Base-by-base conservation (phyloP, 1,140 invertebrate species). In the Contarinia nasturtii region DNA sequence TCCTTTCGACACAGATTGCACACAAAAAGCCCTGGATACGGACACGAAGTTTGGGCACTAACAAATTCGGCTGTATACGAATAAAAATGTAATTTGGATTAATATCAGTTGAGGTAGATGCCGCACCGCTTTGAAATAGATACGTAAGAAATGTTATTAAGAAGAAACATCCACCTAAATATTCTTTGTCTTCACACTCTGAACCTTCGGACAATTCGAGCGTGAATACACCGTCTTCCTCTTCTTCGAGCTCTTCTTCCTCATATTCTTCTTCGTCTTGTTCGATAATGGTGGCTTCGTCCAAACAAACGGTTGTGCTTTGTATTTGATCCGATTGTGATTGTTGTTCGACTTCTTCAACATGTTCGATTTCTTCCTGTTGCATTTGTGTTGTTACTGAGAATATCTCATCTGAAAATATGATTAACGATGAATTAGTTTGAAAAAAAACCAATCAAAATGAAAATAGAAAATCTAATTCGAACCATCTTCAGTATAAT, bases 1-100 rank as follows among this genome's bases (percentile, higher is more conserved):
- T 74, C 72, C 41, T 71, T 70, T 37, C 67, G 71, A 54, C 72
- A 75, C 7, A 75, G 57, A 50, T 73, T 73, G 50, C 72, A 75
- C 0, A 73, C 64, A 47, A 74, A 72, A 0, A 70, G 55, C 0
- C 71, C 71, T 0, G 72, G 67, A 0, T 54, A 53, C 17, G 59
- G 47, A 3, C 55, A 53, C 1, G 54, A 57, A 4, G 61, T 64
- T 46, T 64, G 61, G 40, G 56, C 54, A 1, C 51, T 51, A 21
- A 64, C 60, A 45, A 64, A 63, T 48, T 64, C 61, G 0, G 58
- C 59, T 7, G 60, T 55, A 14, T 7, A 44, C 7, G 44, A 0
- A 59, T n/a, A n/a, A n/a, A n/a, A n/a, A n/a, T n/a, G n/a, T n/a
- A n/a, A n/a, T n/a, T n/a, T n/a, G n/a, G n/a, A n/a, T n/a, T n/a